phyloP scores from a whole-genome alignment of 2,797 vertebrate species.

The Chiloscyllium punctatum region DNA sequence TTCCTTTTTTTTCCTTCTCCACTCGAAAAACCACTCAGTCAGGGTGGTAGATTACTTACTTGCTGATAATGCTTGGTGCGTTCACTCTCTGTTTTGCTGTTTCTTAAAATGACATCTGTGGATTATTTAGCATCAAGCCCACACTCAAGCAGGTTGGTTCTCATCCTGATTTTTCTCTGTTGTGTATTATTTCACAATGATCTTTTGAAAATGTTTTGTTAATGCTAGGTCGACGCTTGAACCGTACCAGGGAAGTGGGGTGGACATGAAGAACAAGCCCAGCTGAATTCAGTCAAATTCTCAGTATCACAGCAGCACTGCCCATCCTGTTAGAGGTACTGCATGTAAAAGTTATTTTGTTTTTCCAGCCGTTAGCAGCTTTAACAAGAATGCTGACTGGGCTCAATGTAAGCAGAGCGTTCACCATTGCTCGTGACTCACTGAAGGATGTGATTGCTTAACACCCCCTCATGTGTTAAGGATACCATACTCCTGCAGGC shows the following conservation, averaged over 20 bases:
- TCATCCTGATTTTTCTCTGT: not conserved
- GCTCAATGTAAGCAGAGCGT: not conserved
- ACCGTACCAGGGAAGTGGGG: not conserved
- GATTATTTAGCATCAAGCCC: not conserved
- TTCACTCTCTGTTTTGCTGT: constrained; percentile 7
- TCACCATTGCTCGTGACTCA: not conserved
- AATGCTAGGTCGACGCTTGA: not conserved
- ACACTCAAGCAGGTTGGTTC: not conserved
- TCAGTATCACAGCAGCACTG: too few species aligned
- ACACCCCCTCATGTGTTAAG: constrained; percentile 20
- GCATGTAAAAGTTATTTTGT: not conserved
- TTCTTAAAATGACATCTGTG: not conserved
- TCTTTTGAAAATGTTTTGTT: not conserved
- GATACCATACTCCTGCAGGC: not conserved
- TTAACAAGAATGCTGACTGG: constrained; percentile 24
- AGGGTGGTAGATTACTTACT: not conserved
- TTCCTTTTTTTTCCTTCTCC: not conserved
- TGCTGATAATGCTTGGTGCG: not conserved
- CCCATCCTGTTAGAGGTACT: not conserved
- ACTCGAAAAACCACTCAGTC: not conserved
- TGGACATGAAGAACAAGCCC: not conserved
- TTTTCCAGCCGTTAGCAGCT: not conserved
- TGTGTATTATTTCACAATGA: not conserved
- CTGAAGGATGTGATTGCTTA: constrained; percentile 21
- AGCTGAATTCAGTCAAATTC: not conserved